These are phyloP conservation scores for Galaxias olidus DNA, from an alignment of 2,797 vertebrate species.

Conservation along the genomic window DNA sequence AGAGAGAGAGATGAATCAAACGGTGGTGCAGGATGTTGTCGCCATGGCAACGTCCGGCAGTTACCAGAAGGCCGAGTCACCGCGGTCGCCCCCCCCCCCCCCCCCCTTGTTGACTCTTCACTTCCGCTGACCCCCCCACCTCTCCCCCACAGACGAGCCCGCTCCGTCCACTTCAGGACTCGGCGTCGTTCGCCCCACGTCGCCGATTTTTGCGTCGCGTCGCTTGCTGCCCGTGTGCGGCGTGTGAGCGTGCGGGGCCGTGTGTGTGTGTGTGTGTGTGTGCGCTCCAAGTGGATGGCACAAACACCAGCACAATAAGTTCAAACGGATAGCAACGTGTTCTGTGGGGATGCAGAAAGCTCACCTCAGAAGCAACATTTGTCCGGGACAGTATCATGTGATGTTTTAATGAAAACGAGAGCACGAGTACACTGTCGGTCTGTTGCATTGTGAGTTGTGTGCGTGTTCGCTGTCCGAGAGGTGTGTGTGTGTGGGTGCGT, in stretches of 20 bases:
- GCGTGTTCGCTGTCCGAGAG: neutral
- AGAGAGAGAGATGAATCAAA: slow-evolving; percentile 74
- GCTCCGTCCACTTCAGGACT: slow-evolving; percentile 1
- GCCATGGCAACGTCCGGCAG: slow-evolving; percentile 77
- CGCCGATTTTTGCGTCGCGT: no score
- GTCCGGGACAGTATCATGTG: slow-evolving; percentile 19
- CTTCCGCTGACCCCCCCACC: no score
- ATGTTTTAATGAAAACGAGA: no score
- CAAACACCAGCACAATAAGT: neutral
- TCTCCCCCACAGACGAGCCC: neutral
- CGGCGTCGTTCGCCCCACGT: no score
- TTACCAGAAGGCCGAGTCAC: slow-evolving; percentile 65
- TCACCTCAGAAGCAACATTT: slow-evolving; percentile 56
- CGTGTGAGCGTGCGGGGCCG: slow-evolving; percentile 6
- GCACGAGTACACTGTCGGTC: no score
- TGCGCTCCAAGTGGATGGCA: neutral
- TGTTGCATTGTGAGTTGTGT: no score
- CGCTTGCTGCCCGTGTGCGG: slow-evolving; percentile 6
- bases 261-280: neutral
- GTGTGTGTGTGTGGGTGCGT: neutral
- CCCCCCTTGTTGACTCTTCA: slow-evolving; percentile 33
- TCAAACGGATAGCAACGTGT: neutral
- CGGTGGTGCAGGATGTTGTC: slow-evolving; percentile 80
- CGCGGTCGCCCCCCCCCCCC: slow-evolving; percentile 52
- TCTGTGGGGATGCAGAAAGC: slow-evolving; percentile 11